Conservation (phyloP, 2,113 vertebrate species). For the Ginglymostoma cirratum region DNA sequence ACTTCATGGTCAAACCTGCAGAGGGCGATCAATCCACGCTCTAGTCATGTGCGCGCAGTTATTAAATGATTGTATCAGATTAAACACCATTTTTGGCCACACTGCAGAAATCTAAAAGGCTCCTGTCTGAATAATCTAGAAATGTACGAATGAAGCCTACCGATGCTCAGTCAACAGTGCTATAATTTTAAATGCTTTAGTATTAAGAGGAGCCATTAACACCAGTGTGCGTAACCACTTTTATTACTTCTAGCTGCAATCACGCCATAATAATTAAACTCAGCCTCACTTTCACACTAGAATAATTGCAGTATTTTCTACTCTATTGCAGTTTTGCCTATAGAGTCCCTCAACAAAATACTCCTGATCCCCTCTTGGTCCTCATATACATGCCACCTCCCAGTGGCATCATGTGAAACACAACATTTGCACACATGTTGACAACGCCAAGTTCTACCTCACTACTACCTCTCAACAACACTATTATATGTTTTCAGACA, state of each 20-base stretch:
- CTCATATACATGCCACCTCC: too few relatives aligned
- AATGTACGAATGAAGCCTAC: not conserved
- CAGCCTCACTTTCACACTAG: not conserved
- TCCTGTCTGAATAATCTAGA: not conserved
- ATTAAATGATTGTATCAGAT: not conserved
- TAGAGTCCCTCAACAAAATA: too few relatives aligned
- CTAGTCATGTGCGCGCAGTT: not conserved
- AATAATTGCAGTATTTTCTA: not conserved
- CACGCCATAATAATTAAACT: not conserved
- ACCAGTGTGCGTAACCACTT: not conserved
- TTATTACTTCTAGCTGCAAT: not conserved
- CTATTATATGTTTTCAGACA: not conserved
- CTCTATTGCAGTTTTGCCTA: not conserved
- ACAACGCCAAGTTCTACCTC: not conserved
- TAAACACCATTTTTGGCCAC: not conserved
- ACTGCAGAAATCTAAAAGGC: not conserved
- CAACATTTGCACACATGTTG: not conserved
- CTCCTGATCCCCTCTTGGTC: too few relatives aligned
- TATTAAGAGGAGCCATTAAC: not conserved
- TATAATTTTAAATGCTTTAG: not conserved
- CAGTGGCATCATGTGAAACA: too few relatives aligned
- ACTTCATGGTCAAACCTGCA: conserved; percentile 8
- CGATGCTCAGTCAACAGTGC: not conserved
- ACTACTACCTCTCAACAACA: not conserved
- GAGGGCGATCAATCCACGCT: conserved; percentile 1